Evolutionary conservation across 2,797 vertebrate genomes (phyloP), one percentile per base, ranked within the genome.

Genomic region (Pangasius mekongensis): DNA sequence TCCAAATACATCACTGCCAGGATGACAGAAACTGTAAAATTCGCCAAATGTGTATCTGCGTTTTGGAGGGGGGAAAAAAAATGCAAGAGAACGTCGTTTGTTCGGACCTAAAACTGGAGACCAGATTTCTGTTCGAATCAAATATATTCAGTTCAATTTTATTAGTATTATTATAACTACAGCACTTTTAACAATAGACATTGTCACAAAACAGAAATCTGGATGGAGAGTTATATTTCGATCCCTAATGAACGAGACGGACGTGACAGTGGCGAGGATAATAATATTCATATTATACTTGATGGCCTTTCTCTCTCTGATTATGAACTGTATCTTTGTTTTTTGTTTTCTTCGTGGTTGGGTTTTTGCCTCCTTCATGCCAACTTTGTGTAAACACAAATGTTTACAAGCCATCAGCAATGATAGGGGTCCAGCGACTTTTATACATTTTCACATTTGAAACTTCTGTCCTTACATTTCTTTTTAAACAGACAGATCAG

Each of bases 351-450:
- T 76, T 80, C 54, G 18, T 43, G 60, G 64, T 82, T n/a, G n/a
- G 20, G 20, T 27, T 78, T 56, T 60, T 33, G 2, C 58, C 22
- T 76, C 47, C 39, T 83, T 66, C 71, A 83, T 87, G 88, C 81
- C 82, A 85, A 90, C 49, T 83, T 54, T 87, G 85, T 89, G 87
- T 73, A 67, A 83, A 89, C 30, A 14, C 33, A 87, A 84, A 91
- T 36, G 62, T 87, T 86, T 81, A 86, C 71, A 89, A 20, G 64
- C 88, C 73, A 66, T 88, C 86, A 88, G 87, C 88, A 88, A 83
- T 27, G 52, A 67, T 58, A 67, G 67, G 27, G 66, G 71, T 81
- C 18, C 30, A 36, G 56, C 1, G 13, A 82, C 36, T 43, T 82
- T 82, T 54, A 54, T 36, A 36, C n/a, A 20, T 56, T 60, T 62